A percentile compares a stretch with the other conserved stretches of the same genome.
Conservation (phyloP, 2,113 vertebrate species). For the Tachycineta bicolor region DNA sequence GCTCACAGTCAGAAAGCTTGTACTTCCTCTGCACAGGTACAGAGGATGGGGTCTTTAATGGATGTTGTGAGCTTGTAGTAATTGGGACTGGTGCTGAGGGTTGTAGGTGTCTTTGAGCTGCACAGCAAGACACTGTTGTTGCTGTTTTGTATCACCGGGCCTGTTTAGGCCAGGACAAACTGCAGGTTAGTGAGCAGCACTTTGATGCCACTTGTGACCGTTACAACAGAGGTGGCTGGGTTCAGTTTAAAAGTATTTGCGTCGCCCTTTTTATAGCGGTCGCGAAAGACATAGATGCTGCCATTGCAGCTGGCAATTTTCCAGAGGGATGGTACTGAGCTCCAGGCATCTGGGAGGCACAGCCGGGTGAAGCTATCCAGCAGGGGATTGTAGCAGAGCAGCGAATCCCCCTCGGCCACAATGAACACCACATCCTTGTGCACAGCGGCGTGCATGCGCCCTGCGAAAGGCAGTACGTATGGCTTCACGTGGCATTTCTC, state of each 20-base stretch:
- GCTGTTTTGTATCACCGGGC: background rate
- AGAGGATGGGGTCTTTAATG: background rate
- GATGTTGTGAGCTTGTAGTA: background rate
- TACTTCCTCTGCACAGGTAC: background rate
- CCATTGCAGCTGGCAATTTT: conserved; percentile 98
- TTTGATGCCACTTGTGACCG: conserved; percentile 93
- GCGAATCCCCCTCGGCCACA: conserved; percentile 91
- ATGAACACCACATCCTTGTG: conserved; percentile 98
- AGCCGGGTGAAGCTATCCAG: conserved; percentile 96
- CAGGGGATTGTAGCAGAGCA: conserved; percentile 95
- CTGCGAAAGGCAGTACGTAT: conserved; percentile 93
- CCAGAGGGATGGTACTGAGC: conserved; percentile 93
- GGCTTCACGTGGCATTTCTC: conserved; percentile 94
- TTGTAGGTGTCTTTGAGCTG: background rate
- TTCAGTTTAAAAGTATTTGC: conserved; percentile 96
- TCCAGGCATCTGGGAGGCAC: conserved; percentile 94
- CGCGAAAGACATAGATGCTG: conserved; percentile 95
- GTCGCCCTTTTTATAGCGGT: conserved; percentile 96
- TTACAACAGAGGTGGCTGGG: conserved; percentile 93
- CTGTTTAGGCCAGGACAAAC: conserved; percentile 90
- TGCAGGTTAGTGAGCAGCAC: conserved; percentile 97
- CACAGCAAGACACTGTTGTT: background rate
- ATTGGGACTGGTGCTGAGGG: background rate
- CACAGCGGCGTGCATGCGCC: conserved; percentile 93
- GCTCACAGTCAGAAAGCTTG: background rate